phyloP scores from a whole-genome alignment of 2,113 vertebrate species.

The Hylia prasina region DNA sequence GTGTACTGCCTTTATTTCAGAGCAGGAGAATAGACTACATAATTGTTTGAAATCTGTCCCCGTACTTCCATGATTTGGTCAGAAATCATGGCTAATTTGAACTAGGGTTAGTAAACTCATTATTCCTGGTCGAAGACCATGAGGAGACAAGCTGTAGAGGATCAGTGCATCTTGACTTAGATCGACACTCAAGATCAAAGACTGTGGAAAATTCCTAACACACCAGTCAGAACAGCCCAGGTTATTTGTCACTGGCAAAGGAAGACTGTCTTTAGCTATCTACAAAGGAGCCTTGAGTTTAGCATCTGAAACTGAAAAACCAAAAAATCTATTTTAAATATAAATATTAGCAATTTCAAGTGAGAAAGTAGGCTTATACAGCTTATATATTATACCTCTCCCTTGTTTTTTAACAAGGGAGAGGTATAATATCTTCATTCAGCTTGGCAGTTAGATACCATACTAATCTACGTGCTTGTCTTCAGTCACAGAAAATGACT shows the following conservation, averaged over 20 bases:
- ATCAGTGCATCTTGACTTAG: not conserved
- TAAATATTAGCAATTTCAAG: slow-evolving; percentile 44
- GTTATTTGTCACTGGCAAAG: not conserved
- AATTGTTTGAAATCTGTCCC: not conserved
- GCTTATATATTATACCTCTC: not conserved
- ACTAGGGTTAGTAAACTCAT: not conserved
- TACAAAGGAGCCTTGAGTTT: not conserved
- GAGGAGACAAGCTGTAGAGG: not conserved
- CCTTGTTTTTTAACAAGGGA: not conserved
- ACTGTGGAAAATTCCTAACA: not conserved
- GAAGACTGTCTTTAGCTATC: not conserved
- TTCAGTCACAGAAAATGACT: slow-evolving; percentile 4
- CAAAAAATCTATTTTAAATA: not conserved
- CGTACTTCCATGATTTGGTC: not conserved
- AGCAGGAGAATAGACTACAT: not conserved
- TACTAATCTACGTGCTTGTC: not conserved
- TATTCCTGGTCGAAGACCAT: not conserved
- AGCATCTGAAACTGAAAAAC: not conserved
- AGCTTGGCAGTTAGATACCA: not conserved
- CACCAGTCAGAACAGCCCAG: not conserved
- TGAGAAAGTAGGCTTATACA: not conserved
- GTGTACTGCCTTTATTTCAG: not conserved
- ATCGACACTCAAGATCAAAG: not conserved
- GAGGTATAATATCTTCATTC: not conserved
- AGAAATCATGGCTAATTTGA: not conserved